A percentile compares a stretch with the other conserved stretches of the same genome.
Evolutionary conservation across 2,888 invertebrate genomes (phyloP).

Genomic region (Tipula unca): DNA sequence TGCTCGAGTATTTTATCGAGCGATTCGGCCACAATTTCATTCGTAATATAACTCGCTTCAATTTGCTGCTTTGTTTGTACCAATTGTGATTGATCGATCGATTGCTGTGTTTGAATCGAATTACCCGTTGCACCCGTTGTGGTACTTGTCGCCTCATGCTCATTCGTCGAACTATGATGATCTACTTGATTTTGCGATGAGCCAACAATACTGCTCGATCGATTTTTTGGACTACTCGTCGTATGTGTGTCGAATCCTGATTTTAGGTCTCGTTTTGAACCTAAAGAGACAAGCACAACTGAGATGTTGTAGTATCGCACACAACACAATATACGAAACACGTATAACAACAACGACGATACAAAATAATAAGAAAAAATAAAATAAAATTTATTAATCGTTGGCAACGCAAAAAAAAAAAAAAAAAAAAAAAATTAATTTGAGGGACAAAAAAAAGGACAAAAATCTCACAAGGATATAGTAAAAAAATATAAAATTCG

Average conservation of each 20-base stretch:
- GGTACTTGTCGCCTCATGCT: not conserved
- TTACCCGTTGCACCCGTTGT: conserved; percentile 25
- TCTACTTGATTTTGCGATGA: conserved; percentile 29
- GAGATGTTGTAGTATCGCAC: conserved; percentile 22
- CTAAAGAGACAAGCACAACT: conserved; percentile 41
- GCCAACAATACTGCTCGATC: conserved; percentile 34
- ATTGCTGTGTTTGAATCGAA: conserved; percentile 38
- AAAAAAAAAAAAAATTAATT: not conserved
- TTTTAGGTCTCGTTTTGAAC: conserved; percentile 40
- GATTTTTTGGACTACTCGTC: conserved; percentile 45
- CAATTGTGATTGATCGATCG: conserved; percentile 37
- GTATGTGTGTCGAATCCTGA: conserved; percentile 36
- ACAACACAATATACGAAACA: not conserved
- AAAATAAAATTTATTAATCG: not conserved
- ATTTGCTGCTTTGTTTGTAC: conserved; percentile 37
- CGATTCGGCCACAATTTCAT: conserved; percentile 59
- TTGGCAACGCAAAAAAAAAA: not conserved
- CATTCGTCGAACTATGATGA: conserved; percentile 27
- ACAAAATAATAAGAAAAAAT: not conserved
- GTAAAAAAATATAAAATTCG: not conserved
- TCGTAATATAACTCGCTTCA: conserved; percentile 35
- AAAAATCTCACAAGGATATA: not conserved
- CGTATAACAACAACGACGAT: not conserved
- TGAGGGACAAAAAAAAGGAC: not conserved
- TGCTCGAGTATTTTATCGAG: conserved; percentile 71